These are phyloP conservation scores for Pterocles burchelli DNA, from an alignment of 2,113 vertebrate species.

Conservation along the genomic window DNA sequence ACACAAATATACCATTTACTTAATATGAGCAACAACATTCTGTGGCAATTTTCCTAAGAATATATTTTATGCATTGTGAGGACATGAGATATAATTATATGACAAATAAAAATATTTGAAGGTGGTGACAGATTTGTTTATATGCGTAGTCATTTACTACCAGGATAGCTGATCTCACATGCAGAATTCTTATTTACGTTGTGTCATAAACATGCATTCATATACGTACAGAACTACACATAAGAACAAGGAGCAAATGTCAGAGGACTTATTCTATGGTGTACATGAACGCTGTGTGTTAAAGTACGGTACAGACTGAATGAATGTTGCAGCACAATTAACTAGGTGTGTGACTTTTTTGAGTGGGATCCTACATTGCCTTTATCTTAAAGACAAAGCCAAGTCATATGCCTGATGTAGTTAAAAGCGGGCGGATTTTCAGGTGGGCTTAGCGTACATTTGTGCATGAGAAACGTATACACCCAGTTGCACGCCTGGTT, in stretches of 20 bases:
- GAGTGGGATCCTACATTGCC: background rate
- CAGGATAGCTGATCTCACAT: conserved; percentile 53
- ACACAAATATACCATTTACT: conserved; percentile 66
- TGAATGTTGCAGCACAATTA: accelerated
- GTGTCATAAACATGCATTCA: background rate
- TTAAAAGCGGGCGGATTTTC: background rate
- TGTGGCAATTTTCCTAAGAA: conserved; percentile 73
- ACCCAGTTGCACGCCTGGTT: accelerated
- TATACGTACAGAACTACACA: background rate
- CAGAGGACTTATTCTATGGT: background rate
- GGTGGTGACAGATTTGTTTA: conserved; percentile 78
- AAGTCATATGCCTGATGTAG: background rate
- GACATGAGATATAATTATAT: conserved; percentile 67
- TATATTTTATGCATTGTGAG: conserved; percentile 70
- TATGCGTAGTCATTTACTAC: conserved; percentile 16
- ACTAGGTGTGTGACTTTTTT: background rate
- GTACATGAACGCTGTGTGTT: accelerated
- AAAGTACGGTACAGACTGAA: accelerated
- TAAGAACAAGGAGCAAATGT: background rate
- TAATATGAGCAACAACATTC: conserved; percentile 69
- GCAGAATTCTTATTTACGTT: conserved; percentile 10
- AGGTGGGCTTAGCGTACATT: accelerated
- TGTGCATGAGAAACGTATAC: background rate
- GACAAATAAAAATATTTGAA: conserved; percentile 76
- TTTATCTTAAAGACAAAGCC: background rate